These are phyloP conservation scores for Ladona fulva DNA, from an alignment of 1,140 invertebrate species.

Conservation along the genomic window DNA sequence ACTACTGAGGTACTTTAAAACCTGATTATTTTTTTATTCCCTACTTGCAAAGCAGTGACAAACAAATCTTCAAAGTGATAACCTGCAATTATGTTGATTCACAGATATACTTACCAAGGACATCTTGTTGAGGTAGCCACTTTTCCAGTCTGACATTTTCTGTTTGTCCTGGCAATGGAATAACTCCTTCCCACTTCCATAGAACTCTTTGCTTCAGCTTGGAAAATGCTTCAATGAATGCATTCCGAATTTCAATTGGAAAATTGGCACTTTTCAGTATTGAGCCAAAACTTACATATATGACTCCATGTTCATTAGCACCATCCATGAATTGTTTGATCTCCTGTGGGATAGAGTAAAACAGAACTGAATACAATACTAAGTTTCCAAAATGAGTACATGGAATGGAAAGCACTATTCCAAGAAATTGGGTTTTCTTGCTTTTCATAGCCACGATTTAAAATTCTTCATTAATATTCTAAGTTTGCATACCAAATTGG, in stretches of 20 bases:
- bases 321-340: constrained; percentile 24
- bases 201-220: constrained; percentile 40
- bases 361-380: no score
- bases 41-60: no score
- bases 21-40: no score
- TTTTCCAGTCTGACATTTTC: constrained; percentile 31
- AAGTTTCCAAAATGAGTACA: no score
- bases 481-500: no score
- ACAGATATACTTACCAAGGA: constrained; percentile 28
- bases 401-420: no score
- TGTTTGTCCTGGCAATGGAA: constrained; percentile 23
- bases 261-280: constrained; percentile 26
- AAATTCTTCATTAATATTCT: no score
- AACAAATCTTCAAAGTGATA: no score
- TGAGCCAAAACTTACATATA: constrained; percentile 28
- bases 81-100: no score
- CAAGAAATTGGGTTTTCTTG: no score
- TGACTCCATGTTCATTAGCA: constrained; percentile 25
- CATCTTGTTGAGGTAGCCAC: constrained; percentile 36
- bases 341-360: not conserved
- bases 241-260: constrained; percentile 30
- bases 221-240: constrained; percentile 37
- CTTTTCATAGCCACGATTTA: no score
- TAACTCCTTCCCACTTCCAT: constrained; percentile 41
- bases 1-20: no score